Evolutionary conservation across 2,113 vertebrate genomes (phyloP), one percentile per base, ranked within the genome.

Genomic region (Thunnus maccoyii): DNA sequence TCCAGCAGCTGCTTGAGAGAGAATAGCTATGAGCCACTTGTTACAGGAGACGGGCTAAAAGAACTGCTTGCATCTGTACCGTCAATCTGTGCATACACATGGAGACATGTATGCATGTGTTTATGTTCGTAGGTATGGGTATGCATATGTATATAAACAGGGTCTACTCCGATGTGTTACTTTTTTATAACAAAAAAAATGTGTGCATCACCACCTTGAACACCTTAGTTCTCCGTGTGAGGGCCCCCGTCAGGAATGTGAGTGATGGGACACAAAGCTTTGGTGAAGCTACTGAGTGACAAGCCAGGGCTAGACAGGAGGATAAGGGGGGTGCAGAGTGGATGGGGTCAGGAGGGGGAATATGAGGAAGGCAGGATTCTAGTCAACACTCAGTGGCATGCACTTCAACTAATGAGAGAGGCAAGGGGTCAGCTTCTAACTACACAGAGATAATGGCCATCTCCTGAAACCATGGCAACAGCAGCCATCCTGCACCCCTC

Each of bases 331-430:
- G 32, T 69, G 46, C 64, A 46, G 30, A 57, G 13, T 55, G 27
- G 54, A 61, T 54, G 32, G 61, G 55, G 48, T 76, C 36, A 76
- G 60, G 25, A 62, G 48, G 71, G 83, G 69, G 74, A 36, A 52
- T 85, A 82, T 76, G 86, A 84, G 85, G 86, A 83, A 88, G 80
- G 69, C 79, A 86, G 85, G 71, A 90, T 78, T 88, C 75, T 89
- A 88, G 90, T 91, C 92, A 91, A 93, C 93, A 91, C 86, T 90
- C 89, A 62, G 85, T 72, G 62, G 91, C 87, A 78, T 91, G 88
- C 91, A 91, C 91, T 94, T 87, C 93, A 91, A 80, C 90, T 95
- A 94, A 95, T 94, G 93, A 95, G 92, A 86, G 93, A 93, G 89
- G 64, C 91, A 90, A 86, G 78, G 85, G 94, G 91, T 92, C 93